phyloP scores from a whole-genome alignment of 2,797 vertebrate genomes.

The Parambassis ranga region DNA sequence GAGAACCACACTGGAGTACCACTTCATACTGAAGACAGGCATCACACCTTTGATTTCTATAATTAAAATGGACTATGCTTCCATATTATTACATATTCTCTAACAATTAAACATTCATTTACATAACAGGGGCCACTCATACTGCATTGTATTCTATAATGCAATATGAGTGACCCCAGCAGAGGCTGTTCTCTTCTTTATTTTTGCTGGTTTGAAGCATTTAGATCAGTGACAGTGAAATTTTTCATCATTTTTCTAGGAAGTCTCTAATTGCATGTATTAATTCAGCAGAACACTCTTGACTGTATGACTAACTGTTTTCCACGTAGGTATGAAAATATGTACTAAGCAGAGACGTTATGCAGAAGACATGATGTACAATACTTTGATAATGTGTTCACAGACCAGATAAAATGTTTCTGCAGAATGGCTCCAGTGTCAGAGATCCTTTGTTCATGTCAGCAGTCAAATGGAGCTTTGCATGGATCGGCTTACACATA shows the following conservation, averaged over 20 bases:
- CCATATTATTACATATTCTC: background rate
- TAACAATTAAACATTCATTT: slow-evolving; percentile 18
- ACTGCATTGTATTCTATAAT: background rate
- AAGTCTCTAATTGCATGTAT: too few species aligned
- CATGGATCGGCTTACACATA: background rate
- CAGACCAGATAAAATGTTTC: too few species aligned
- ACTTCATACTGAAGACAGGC: background rate
- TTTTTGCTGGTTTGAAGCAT: background rate
- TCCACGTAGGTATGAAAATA: background rate
- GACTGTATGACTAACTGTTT: background rate
- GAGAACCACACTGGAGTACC: background rate
- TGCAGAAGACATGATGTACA: too few species aligned
- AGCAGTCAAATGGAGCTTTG: background rate
- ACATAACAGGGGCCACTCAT: slow-evolving; percentile 14
- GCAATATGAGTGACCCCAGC: background rate
- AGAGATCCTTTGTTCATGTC: slow-evolving; percentile 3
- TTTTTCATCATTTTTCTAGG: background rate
- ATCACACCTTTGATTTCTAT: background rate
- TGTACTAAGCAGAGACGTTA: background rate
- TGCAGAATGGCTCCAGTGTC: background rate
- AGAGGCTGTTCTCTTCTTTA: background rate
- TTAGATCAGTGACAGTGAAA: background rate
- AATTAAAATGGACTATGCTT: background rate
- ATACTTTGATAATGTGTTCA: too few species aligned
- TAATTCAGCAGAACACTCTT: background rate